Base-by-base conservation (phyloP, 2,797 vertebrate genomes). In the Perdix hodgsoniae region DNA sequence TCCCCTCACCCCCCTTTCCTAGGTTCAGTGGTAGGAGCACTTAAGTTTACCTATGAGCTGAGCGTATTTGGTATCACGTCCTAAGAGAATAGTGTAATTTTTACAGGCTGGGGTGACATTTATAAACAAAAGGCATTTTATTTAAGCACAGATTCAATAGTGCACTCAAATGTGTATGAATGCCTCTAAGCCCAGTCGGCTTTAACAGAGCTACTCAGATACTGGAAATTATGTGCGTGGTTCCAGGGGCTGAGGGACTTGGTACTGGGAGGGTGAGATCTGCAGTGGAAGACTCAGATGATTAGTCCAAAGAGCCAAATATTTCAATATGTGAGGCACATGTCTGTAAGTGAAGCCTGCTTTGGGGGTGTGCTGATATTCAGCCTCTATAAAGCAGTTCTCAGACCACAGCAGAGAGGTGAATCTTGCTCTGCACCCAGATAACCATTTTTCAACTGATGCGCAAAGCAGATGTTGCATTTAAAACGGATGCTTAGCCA, bases 121-220 rank as follows among this genome's bases (percentile, higher is more conserved):
- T 96, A 70, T 92, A 96, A 95, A 95, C 91, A 91, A 92, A 95
- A 95, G 80, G 64, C 87, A 70, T 91, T 95, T 92, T 91, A 77
- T 88, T 92, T 63, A 94, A 91, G 92, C 93, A 74, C 49, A 42
- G 77, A 45, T 94, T 91, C 91, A 96, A 57, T 77, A 84, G 94
- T 82, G 83, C 92, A 91, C 84, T 93, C 92, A 91, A 79, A 91
- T 71, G 85, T 86, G 83, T 86, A 67, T 91, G 89, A 88, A 80
- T 93, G 83, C 90, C 71, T 70, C 86, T 93, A 92, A 94, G 87
- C 87, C 44, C 57, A 50, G 49, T 64, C 74, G 96, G 65, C 89
- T 92, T 95, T 73, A 86, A 61, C 88, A 44, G 84, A 96, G 67
- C 85, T 84, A 14, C 33, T 90, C 87, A 91, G 80, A 88, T 93